Base-by-base conservation (phyloP, 2,888 invertebrate species). In the Spicauda simplicius region DNA sequence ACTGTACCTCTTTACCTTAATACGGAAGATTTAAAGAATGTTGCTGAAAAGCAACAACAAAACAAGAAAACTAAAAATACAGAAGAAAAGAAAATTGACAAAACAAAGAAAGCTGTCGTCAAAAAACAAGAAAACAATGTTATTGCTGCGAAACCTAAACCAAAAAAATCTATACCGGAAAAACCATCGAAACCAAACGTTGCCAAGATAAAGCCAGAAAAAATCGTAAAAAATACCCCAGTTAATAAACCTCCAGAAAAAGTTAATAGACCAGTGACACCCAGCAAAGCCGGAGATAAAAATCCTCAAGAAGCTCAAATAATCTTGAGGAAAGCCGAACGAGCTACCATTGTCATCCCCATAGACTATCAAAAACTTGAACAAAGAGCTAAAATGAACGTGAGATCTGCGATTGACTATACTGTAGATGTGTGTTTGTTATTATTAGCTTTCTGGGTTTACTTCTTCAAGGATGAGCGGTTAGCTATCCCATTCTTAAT, bases 401-500 rank as follows among this genome's bases (percentile, higher is more conserved):
- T 97, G 0, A 94, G 95, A 72, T 94, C 96, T 1, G 95, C 94
- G 0, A 90, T 97, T 25, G 96, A 96, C 80, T 97, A 96, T 80
- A 87, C 95, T 25, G 96, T 96, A 0, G 97, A 97, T 83, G 83
- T 97, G 69, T 95, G 96, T 53, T 94, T 97, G 77, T 94, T 97
- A 69, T 73, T 95, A 48, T 94, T 97, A 14, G 97, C 97, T 25
- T 95, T 96, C 83, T 97, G 97, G 95, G 94, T 97, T 45, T 97
- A 97, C 86, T 87, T 97, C 66, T 97, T 97, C 80, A 96, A 96
- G 79, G 96, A 96, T 80, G 97, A 97, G 80, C 93, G 96, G 72
- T 93, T 97, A 58, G 97, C 97, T n/a, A 94, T 97, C 74, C 97
- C 97, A 41, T 95, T 97, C 75, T 93, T 97, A 70, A 93, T 95